phyloP scores from a whole-genome alignment of 2,797 vertebrate genomes.

The Molossus molossus region DNA sequence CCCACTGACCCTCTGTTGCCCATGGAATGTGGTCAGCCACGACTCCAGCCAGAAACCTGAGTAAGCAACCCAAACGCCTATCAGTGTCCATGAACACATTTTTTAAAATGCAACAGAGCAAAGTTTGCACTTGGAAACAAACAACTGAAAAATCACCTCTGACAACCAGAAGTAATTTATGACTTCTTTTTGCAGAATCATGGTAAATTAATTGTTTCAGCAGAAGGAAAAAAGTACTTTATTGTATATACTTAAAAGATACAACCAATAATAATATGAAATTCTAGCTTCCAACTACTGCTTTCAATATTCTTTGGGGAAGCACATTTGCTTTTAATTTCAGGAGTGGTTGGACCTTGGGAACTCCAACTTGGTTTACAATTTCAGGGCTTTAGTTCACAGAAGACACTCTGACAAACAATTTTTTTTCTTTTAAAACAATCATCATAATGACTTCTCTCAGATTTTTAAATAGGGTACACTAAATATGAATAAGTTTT shows the following conservation, averaged over 20 bases:
- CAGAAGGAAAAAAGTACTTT: constrained; percentile 80
- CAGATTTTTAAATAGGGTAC: not conserved
- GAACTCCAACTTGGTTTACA: constrained; percentile 89
- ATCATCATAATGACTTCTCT: not conserved
- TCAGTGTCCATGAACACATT: not conserved
- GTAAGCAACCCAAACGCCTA: constrained; percentile 64
- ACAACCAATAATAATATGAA: constrained; percentile 89
- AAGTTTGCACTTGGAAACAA: constrained; percentile 70
- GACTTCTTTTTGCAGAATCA: constrained; percentile 83
- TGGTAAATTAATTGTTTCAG: constrained; percentile 82
- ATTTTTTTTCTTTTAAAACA: not conserved
- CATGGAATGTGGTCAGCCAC: constrained; percentile 33
- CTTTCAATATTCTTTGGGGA: constrained; percentile 88
- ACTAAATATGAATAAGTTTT: constrained; percentile 1
- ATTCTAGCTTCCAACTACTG: constrained; percentile 88
- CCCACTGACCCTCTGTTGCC: constrained; percentile 30
- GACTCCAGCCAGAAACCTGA: constrained; percentile 55
- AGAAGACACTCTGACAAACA: constrained; percentile 48
- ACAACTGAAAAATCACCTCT: constrained; percentile 68
- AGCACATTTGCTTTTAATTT: constrained; percentile 95
- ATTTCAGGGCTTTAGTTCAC: constrained; percentile 86
- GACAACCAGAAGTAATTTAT: constrained; percentile 83
- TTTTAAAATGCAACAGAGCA: constrained; percentile 11
- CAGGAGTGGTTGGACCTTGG: constrained; percentile 87
- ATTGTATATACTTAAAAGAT: constrained; percentile 85